These are phyloP conservation scores for Alauda arvensis DNA, from an alignment of 2,797 vertebrate species.

Conservation along the genomic window DNA sequence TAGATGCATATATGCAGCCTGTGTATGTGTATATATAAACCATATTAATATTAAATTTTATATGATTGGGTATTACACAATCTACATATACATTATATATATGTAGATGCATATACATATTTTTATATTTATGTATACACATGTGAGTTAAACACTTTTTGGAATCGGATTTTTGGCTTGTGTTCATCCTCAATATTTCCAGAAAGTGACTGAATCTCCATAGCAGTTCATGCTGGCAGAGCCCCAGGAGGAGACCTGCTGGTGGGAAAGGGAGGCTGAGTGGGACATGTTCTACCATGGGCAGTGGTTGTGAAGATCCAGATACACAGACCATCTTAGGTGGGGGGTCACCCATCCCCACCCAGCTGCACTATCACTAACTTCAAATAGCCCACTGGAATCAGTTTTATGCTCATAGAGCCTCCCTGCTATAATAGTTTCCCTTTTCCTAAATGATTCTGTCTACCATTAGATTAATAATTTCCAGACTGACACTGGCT, in stretches of 20 bases:
- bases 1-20: background rate
- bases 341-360: background rate
- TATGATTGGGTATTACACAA: background rate
- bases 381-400: background rate
- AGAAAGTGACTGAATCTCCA: background rate
- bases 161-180: background rate
- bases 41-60: background rate
- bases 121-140: background rate
- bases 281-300: fast-evolving
- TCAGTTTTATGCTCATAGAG: background rate
- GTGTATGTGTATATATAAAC: background rate
- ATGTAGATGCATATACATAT: background rate
- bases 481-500: background rate
- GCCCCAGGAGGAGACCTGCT: background rate
- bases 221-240: background rate
- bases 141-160: background rate
- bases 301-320: background rate
- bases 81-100: background rate
- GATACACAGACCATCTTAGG: background rate
- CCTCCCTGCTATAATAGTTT: background rate
- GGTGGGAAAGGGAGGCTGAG: fast-evolving
- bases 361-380: background rate
- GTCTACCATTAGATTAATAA: background rate
- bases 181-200: background rate
- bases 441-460: background rate